A percentile compares a stretch with the other conserved stretches of the same genome.
phyloP scores from a whole-genome alignment of 1,140 invertebrate genomes.

The Eubasilissa regina region DNA sequence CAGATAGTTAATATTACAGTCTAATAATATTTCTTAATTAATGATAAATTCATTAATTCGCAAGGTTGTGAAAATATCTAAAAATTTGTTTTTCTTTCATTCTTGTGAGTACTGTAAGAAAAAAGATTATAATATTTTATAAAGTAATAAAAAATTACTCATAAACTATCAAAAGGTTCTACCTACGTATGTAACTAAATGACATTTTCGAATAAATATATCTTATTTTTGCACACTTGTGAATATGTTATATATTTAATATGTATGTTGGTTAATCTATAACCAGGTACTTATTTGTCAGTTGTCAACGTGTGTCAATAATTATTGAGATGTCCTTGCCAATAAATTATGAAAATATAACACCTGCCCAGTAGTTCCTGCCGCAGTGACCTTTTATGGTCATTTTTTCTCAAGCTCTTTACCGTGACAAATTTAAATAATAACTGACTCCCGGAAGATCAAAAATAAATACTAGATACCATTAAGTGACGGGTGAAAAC shows the following conservation, averaged over 20 bases:
- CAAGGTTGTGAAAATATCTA: too few species aligned
- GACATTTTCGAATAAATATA: too few species aligned
- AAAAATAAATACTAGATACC: conserved; percentile 6
- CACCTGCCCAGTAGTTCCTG: conserved; percentile 36
- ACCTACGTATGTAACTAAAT: not conserved
- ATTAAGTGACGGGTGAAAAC: not conserved
- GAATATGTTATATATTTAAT: too few species aligned
- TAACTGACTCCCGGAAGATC: conserved; percentile 11
- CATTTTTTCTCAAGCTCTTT: conserved; percentile 1
- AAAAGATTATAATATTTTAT: too few species aligned
- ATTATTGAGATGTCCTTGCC: conserved; percentile 21
- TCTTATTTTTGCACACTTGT: not conserved
- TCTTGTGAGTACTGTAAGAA: too few species aligned
- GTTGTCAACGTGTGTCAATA: conserved; percentile 20
- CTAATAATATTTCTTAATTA: too few species aligned
- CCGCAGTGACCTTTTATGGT: conserved; percentile 13
- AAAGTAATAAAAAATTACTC: not conserved
- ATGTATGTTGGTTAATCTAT: not conserved
- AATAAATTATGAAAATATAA: conserved; percentile 21
- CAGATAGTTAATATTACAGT: too few species aligned
- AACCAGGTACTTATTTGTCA: too few species aligned
- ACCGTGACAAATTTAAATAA: conserved; percentile 20
- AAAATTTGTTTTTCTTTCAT: too few species aligned
- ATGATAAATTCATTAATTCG: too few species aligned
- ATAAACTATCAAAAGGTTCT: not conserved